Evolutionary conservation across 2,888 invertebrate species (phyloP).

Genomic region (Stenichneumon culpator): DNA sequence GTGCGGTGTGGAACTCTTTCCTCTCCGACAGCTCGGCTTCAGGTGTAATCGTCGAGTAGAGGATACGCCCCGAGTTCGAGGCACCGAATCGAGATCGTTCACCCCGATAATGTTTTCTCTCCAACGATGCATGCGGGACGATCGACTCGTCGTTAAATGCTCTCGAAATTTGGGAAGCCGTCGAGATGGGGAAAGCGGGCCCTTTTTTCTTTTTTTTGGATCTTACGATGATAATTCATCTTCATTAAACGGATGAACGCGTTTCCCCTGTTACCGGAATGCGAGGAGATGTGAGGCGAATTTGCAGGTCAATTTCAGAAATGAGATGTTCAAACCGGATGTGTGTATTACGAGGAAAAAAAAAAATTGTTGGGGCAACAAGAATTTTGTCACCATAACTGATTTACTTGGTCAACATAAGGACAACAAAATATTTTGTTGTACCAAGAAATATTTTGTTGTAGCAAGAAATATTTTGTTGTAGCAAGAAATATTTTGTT

Average conservation of each 20-base stretch:
- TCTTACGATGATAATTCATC: background rate
- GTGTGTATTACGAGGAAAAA: too few relatives aligned
- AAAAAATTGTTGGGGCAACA: too few relatives aligned
- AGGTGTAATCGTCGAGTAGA: background rate
- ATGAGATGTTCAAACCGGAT: too few relatives aligned
- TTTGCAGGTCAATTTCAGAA: too few relatives aligned
- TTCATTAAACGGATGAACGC: background rate
- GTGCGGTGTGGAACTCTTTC: conserved; percentile 23
- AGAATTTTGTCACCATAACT: too few relatives aligned
- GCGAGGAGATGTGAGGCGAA: too few relatives aligned
- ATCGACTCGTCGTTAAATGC: background rate
- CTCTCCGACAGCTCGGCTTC: background rate
- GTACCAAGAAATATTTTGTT: too few relatives aligned
- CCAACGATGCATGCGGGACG: conserved; percentile 4
- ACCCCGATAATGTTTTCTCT: conserved; percentile 45
- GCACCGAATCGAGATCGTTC: conserved; percentile 48
- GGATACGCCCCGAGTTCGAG: conserved; percentile 47
- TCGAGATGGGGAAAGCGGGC: background rate
- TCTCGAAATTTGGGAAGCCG: conserved; percentile 12
- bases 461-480: too few relatives aligned
- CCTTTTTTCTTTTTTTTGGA: background rate
- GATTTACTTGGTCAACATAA: too few relatives aligned
- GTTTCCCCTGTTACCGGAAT: too few relatives aligned
- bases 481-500: too few relatives aligned
- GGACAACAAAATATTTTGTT: too few relatives aligned